Evolutionary conservation across 2,888 invertebrate genomes (phyloP).

Genomic region (Heliconius ismenius): DNA sequence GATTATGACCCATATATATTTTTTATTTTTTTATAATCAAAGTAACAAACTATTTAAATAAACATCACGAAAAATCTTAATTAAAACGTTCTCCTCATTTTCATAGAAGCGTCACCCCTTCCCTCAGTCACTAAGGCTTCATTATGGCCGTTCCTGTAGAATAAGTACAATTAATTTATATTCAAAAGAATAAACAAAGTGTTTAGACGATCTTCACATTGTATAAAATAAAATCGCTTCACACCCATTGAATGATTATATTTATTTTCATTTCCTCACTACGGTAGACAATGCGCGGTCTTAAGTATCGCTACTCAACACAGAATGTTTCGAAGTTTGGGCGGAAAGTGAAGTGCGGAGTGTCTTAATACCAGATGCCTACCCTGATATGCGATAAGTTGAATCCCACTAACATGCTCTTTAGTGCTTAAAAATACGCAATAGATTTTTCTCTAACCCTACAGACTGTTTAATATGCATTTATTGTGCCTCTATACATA

Average conservation of each 20-base stretch:
- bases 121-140: not conserved
- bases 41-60: not conserved
- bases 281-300: not conserved
- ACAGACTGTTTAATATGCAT: too few relatives aligned
- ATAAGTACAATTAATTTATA: conserved; percentile 24
- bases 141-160: not conserved
- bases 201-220: not conserved
- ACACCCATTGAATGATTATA: not conserved
- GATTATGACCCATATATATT: too few relatives aligned
- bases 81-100: not conserved
- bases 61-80: not conserved
- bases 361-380: not conserved
- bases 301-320: too few relatives aligned
- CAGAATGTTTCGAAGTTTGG: too few relatives aligned
- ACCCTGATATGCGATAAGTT: too few relatives aligned
- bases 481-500: too few relatives aligned
- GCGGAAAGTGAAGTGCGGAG: not conserved
- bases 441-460: too few relatives aligned
- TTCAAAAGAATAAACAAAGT: conserved; percentile 24
- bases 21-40: too few relatives aligned
- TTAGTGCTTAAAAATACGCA: too few relatives aligned
- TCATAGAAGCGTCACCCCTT: not conserved
- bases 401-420: too few relatives aligned
- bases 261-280: not conserved
- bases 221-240: not conserved